Evolutionary conservation across 2,888 invertebrate genomes (phyloP), one percentile per base, ranked within the genome.

Genomic region (Saturnia japonica): DNA sequence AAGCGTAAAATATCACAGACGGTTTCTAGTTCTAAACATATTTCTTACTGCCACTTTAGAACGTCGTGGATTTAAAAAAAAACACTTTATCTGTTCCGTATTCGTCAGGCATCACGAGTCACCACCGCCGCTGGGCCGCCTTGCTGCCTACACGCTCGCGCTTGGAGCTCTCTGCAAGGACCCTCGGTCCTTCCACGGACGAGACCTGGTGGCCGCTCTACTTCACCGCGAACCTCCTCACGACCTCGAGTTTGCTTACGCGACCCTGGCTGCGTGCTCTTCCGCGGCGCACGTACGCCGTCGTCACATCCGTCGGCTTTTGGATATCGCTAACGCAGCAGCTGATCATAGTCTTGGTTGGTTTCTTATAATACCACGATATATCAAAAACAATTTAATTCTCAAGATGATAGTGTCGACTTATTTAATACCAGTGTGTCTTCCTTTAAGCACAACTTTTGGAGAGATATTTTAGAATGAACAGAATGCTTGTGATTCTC

Each of bases 251-350:
- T 97, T 97, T 82, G 97, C 97, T 0, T 95, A 97, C 74, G 96
- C 97, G 0, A 96, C 97, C 0, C 90, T 98, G 51, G 97, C 97
- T 0, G 96, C 97, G 0, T 98, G 98, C 86, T 97, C 96, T 34
- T 96, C 97, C 0, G 97, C 97, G 9, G 96, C 97, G 0, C 97
- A 97, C 82, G 96, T 97, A 0, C 94, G 97, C 64, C 96, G 97
- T 82, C 95, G 97, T 43, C 97, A 97, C 85, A 96, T 97, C 72
- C 94, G 97, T 6, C 93, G 97, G 25, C 95, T 98, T 7, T 85
- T 97, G 77, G 97, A 97, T 79, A 97, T 98, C 72, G 97, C 97
- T 16, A 97, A 96, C 80, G 96, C 96, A 8, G 96, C 97, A 1
- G 96, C 96, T 71, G 97, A 97, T 82, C 97, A 97, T 87, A 97